A percentile compares a stretch with the other conserved stretches of the same genome.
Evolutionary conservation across 2,113 vertebrate genomes (phyloP).

Genomic region (Coptodon bakossiorum): DNA sequence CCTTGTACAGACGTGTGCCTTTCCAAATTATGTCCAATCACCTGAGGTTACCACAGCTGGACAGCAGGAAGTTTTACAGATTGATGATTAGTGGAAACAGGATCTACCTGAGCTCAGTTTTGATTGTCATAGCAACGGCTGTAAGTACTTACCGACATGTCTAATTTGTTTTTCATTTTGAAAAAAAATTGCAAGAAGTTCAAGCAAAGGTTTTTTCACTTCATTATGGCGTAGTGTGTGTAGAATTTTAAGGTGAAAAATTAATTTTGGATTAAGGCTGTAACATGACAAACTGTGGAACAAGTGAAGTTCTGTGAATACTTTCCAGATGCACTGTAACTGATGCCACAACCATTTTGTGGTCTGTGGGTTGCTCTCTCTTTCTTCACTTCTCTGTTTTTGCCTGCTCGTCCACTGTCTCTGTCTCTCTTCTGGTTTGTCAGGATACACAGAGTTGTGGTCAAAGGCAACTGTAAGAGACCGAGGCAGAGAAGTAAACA

Average conservation of each 20-base stretch:
- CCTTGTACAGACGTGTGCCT: not conserved
- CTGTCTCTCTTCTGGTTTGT: constrained; percentile 15
- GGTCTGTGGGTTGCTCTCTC: constrained; percentile 57
- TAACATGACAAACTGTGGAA: not conserved
- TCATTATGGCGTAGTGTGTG: not conserved
- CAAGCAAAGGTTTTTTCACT: not conserved
- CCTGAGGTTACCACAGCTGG: not conserved
- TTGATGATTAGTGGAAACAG: not conserved
- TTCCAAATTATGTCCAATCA: not conserved
- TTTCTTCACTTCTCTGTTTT: constrained; percentile 34
- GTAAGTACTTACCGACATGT: not conserved
- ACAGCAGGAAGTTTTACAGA: not conserved
- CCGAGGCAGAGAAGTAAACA: constrained; percentile 47
- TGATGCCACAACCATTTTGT: constrained; percentile 47
- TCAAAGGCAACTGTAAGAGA: constrained; percentile 39
- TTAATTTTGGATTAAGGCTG: not conserved
- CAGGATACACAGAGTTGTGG: constrained; percentile 51
- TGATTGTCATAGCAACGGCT: not conserved
- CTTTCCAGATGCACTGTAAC: not conserved
- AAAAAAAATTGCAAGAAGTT: not conserved
- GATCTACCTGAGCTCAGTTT: not conserved
- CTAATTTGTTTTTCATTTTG: not conserved
- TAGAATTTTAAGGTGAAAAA: not conserved
- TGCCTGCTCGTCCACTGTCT: not conserved
- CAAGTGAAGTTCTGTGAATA: not conserved